Conservation (phyloP, 2,113 vertebrate species). For the Labeo rohita region DNA sequence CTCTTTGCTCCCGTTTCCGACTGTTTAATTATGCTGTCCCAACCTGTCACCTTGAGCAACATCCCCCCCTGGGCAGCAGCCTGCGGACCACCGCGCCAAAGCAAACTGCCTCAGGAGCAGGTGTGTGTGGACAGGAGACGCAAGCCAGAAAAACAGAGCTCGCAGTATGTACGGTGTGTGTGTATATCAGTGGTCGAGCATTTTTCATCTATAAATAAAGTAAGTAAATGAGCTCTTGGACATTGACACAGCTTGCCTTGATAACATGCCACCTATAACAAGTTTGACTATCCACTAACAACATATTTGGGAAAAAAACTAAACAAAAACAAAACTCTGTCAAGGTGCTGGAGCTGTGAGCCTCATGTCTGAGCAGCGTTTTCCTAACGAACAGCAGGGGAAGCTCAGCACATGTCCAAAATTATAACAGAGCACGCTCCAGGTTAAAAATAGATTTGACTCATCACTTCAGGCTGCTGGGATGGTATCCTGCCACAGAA, state of each 20-base stretch:
- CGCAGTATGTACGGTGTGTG: constrained; percentile 22
- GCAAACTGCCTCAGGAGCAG: constrained; percentile 49
- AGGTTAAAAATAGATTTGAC: constrained; percentile 40
- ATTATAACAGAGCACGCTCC: background rate
- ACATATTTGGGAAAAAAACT: constrained; percentile 26
- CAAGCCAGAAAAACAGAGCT: constrained; percentile 44
- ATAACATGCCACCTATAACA: constrained; percentile 51
- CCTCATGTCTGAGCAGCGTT: constrained; percentile 31
- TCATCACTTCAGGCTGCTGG: constrained; percentile 25
- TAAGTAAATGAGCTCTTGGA: constrained; percentile 45
- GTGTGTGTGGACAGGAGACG: constrained; percentile 29
- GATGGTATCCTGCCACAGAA: background rate
- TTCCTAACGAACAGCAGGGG: constrained; percentile 26
- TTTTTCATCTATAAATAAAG: constrained; percentile 48
- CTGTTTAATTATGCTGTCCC: constrained; percentile 50
- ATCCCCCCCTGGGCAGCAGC: constrained; percentile 13
- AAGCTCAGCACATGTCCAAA: constrained; percentile 26
- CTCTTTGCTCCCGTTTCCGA: constrained; percentile 28
- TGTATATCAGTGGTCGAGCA: constrained; percentile 5
- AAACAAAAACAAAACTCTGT: background rate
- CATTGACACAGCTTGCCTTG: constrained; percentile 35
- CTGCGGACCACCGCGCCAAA: constrained; percentile 33
- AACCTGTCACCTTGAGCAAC: constrained; percentile 39
- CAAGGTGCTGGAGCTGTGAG: constrained; percentile 2
- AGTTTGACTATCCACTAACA: constrained; percentile 28